These are phyloP conservation scores for Rhabdornis inornatus DNA, from an alignment of 2,113 vertebrate species.

Conservation along the genomic window DNA sequence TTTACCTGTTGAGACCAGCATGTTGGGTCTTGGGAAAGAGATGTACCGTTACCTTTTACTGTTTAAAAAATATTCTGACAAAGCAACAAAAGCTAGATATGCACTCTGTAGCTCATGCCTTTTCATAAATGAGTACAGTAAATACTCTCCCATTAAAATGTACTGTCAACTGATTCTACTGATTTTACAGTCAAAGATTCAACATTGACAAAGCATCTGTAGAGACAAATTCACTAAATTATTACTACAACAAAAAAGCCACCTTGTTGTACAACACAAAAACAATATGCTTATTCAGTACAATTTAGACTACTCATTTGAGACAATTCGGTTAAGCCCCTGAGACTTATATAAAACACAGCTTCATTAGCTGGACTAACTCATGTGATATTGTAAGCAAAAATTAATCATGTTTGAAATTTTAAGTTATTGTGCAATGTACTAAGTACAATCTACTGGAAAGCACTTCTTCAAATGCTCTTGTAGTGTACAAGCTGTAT, in stretches of 20 bases:
- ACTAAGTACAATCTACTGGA: background rate
- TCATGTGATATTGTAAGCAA: background rate
- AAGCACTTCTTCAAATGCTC: background rate
- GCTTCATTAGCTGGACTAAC: background rate
- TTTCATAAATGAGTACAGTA: background rate
- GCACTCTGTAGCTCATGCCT: background rate
- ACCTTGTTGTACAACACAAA: background rate
- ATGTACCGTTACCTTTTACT: background rate
- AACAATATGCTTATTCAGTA: background rate
- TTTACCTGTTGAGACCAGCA: background rate
- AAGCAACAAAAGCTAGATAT: background rate
- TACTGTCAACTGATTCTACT: background rate
- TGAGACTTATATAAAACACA: background rate
- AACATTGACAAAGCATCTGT: background rate
- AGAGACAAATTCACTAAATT: background rate
- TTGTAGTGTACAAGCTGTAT: background rate
- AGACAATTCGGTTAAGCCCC: background rate
- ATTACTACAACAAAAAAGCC: background rate
- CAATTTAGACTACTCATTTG: background rate
- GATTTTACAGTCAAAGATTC: background rate
- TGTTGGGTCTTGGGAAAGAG: background rate
- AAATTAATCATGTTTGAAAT: background rate
- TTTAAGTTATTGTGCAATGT: background rate
- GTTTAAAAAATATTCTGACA: background rate
- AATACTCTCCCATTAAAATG: background rate